A percentile compares a stretch with the other conserved stretches of the same genome.
Conservation (phyloP, 2,888 invertebrate species). For the Myopa tessellatipennis region DNA sequence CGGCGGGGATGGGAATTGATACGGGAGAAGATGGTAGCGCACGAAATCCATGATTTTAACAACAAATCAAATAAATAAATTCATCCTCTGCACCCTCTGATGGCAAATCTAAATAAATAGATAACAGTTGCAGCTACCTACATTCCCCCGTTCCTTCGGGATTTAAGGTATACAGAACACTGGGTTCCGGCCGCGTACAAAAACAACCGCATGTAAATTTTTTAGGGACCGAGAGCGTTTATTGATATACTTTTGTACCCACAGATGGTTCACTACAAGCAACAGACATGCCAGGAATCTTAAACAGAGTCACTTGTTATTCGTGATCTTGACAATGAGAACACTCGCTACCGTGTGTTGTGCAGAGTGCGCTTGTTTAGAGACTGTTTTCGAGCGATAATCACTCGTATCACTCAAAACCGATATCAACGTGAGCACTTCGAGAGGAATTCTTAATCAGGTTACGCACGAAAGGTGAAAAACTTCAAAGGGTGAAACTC, state of each 20-base stretch:
- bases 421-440: background rate
- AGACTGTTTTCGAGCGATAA: background rate
- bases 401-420: background rate
- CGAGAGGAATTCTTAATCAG: background rate
- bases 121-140: too few species aligned
- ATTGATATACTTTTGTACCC: background rate
- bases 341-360: conserved; percentile 26
- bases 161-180: background rate
- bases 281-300: conserved; percentile 50
- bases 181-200: background rate
- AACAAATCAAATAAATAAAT: too few species aligned
- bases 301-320: conserved; percentile 46
- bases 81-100: too few species aligned
- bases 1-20: background rate
- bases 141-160: background rate
- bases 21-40: background rate
- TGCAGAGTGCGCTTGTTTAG: background rate
- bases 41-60: too few species aligned
- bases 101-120: too few species aligned
- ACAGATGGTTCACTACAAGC: conserved; percentile 32
- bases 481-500: background rate
- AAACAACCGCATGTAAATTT: background rate
- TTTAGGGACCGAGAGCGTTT: background rate
- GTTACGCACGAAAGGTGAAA: background rate
- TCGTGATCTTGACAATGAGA: conserved; percentile 41